A percentile compares a stretch with the other conserved stretches of the same genome.
These are phyloP conservation scores for Tenthredo livida DNA, from an alignment of 2,888 invertebrate genomes.

Conservation along the genomic window DNA sequence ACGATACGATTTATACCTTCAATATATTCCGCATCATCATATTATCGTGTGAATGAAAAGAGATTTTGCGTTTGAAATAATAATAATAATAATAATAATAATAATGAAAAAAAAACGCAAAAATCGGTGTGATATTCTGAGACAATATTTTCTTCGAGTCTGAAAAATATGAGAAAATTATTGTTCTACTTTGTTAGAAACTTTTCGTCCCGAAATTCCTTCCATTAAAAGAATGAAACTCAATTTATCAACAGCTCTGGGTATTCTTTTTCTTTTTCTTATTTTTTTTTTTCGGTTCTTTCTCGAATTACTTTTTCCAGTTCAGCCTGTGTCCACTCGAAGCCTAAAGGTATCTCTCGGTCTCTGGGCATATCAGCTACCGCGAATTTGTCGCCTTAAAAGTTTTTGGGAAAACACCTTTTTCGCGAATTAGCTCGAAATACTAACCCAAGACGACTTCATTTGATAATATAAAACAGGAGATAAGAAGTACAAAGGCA, in stretches of 20 bases:
- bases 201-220: conserved; percentile 21
- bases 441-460: background rate
- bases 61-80: background rate
- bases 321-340: background rate
- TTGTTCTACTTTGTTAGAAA: conserved; percentile 20
- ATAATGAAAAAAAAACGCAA: background rate
- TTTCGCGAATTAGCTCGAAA: conserved; percentile 4
- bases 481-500: background rate
- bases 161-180: conserved; percentile 28
- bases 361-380: background rate
- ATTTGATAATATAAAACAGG: conserved; percentile 10
- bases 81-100: background rate
- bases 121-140: background rate
- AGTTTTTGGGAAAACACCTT: background rate
- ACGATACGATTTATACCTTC: background rate
- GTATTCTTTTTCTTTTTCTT: background rate
- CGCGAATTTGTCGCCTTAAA: conserved; percentile 9
- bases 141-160: background rate
- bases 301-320: conserved; percentile 1
- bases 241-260: conserved; percentile 9
- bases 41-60: background rate
- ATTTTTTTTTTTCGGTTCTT: background rate
- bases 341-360: background rate
- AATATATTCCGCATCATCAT: background rate
- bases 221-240: conserved; percentile 42